Percentiles rank a stretch among this genome's conserved stretches.
These are phyloP conservation scores for Cyclura pinguis DNA, from an alignment of 2,797 vertebrate species.

Conservation along the genomic window DNA sequence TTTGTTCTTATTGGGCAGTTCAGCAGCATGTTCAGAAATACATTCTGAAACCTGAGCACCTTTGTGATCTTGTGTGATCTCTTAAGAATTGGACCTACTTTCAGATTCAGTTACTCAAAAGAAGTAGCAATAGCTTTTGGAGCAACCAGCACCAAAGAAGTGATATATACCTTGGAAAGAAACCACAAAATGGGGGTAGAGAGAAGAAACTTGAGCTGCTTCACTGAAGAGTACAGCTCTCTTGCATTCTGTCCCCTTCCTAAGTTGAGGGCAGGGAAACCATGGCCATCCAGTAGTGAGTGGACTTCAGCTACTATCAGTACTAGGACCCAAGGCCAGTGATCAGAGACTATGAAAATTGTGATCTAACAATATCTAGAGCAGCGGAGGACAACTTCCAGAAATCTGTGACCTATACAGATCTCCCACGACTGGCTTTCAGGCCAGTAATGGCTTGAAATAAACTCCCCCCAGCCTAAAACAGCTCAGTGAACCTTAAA, in stretches of 20 bases:
- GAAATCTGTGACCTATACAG: too few species aligned
- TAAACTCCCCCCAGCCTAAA: too few species aligned
- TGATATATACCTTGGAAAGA: neutral
- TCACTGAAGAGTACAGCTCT: neutral
- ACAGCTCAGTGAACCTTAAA: too few species aligned
- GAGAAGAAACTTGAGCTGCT: neutral
- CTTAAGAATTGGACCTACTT: neutral
- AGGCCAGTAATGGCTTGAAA: too few species aligned
- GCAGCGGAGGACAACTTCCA: too few species aligned
- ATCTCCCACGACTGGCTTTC: too few species aligned
- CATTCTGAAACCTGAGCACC: neutral
- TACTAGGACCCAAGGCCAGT: neutral
- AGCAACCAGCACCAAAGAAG: neutral
- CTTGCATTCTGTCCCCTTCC: neutral
- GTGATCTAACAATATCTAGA: neutral
- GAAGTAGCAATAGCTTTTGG: neutral
- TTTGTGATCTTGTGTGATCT: accelerated
- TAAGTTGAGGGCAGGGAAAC: neutral
- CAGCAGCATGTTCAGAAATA: neutral
- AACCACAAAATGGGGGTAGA: neutral
- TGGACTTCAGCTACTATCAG: neutral
- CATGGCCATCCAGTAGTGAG: neutral
- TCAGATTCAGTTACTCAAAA: neutral
- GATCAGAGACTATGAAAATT: neutral
- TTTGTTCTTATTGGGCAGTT: constrained; percentile 14